Conservation (phyloP, 2,888 invertebrate genomes). For the Lithophane socia region DNA sequence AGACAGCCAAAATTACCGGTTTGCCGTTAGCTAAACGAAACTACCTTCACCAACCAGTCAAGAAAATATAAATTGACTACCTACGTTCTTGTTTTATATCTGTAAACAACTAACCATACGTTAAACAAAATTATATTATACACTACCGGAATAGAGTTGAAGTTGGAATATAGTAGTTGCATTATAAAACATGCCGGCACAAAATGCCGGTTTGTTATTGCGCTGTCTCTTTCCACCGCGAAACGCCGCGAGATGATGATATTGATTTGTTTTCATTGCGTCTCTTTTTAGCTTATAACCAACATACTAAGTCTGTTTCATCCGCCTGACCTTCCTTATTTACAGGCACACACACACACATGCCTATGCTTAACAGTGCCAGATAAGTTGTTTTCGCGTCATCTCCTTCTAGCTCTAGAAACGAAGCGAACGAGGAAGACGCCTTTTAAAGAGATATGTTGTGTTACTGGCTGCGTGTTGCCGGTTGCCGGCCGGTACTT, state of each 20-base stretch:
- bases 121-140: conserved; percentile 70
- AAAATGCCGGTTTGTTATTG: conserved; percentile 89
- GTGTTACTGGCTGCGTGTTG: conserved; percentile 68
- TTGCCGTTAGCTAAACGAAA: conserved; percentile 46
- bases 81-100: conserved; percentile 68
- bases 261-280: conserved; percentile 91
- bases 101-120: conserved; percentile 73
- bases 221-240: conserved; percentile 86
- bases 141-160: conserved; percentile 71
- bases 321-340: conserved; percentile 87
- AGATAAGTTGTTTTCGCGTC: conserved; percentile 88
- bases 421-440: conserved; percentile 79
- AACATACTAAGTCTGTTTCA: conserved; percentile 82
- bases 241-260: conserved; percentile 83
- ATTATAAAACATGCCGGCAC: conserved; percentile 80
- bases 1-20: conserved; percentile 28
- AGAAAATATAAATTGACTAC: conserved; percentile 60
- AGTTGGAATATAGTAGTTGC: conserved; percentile 66
- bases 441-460: conserved; percentile 72
- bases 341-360: conserved; percentile 82
- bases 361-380: conserved; percentile 71
- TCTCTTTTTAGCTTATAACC: conserved; percentile 84
- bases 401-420: conserved; percentile 85
- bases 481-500: conserved; percentile 71
- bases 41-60: conserved; percentile 41